Conservation (phyloP, 2,888 invertebrate species). For the Eupeodes luniger region DNA sequence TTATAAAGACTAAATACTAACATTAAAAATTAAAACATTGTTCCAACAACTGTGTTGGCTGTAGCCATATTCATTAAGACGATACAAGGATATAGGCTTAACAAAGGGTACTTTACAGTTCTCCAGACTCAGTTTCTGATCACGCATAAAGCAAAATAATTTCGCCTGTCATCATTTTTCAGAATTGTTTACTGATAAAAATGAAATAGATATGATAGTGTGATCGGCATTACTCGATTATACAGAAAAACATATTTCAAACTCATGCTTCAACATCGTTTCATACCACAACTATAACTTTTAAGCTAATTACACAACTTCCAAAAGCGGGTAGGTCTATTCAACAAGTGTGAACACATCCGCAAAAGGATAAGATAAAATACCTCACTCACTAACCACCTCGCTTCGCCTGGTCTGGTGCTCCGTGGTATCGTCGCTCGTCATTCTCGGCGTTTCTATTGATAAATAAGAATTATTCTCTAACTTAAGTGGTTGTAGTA, state of each 20-base stretch:
- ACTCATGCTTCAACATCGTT: constrained; percentile 28
- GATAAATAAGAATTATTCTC: constrained; percentile 54
- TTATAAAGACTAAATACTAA: too few species aligned
- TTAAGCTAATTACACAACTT: constrained; percentile 59
- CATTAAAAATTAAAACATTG: too few species aligned
- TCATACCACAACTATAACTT: constrained; percentile 15
- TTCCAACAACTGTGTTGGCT: too few species aligned
- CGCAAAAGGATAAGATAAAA: constrained; percentile 70
- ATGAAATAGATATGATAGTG: constrained; percentile 21
- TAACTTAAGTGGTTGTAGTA: constrained; percentile 13
- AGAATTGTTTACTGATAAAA: constrained; percentile 22
- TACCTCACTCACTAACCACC: constrained; percentile 38
- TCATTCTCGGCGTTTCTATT: constrained; percentile 29
- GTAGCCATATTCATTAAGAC: too few species aligned
- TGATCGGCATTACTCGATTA: background rate
- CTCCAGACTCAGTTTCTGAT: too few species aligned
- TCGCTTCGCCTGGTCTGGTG: background rate
- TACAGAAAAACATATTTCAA: constrained; percentile 4
- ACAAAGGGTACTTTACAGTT: too few species aligned
- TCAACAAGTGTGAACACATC: constrained; percentile 73
- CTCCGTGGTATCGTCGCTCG: too few species aligned
- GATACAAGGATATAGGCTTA: too few species aligned
- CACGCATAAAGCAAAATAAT: background rate
- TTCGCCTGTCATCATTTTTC: background rate
- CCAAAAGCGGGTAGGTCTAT: constrained; percentile 37